These are phyloP conservation scores for Syndactyla subalaris DNA, from an alignment of 2,797 vertebrate species.

Conservation along the genomic window DNA sequence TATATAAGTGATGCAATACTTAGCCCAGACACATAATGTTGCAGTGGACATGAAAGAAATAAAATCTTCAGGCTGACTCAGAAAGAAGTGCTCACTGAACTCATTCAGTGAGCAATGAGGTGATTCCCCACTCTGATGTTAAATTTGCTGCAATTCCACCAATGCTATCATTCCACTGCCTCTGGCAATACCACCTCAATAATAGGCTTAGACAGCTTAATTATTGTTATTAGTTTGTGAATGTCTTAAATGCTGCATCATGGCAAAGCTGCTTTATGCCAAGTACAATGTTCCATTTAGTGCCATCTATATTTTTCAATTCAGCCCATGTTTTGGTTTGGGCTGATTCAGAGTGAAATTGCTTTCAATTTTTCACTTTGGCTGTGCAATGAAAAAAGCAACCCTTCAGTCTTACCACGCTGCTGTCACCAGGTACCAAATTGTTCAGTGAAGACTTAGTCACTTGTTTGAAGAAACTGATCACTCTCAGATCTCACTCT, in stretches of 20 bases:
- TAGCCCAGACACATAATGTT: background rate
- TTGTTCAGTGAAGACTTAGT: background rate
- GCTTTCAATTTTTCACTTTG: background rate
- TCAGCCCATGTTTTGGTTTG: background rate
- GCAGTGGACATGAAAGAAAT: background rate
- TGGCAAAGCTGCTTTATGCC: background rate
- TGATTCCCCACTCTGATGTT: background rate
- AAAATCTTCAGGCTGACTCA: background rate
- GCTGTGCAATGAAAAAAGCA: background rate
- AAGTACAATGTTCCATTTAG: background rate
- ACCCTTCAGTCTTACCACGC: background rate
- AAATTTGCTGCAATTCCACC: background rate
- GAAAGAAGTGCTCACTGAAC: background rate
- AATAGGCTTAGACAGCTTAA: background rate
- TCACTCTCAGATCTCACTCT: background rate
- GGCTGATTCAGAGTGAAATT: slow-evolving; percentile 1
- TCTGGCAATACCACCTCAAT: background rate
- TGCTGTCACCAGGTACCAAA: background rate
- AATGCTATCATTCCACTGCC: background rate
- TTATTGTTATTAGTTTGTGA: background rate
- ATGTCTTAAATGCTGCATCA: background rate
- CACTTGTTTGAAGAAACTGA: background rate
- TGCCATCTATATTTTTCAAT: background rate
- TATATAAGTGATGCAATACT: background rate
- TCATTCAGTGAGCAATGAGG: background rate